Conservation (phyloP, 2,113 vertebrate genomes). For the Cricetomys ansorgei region DNA sequence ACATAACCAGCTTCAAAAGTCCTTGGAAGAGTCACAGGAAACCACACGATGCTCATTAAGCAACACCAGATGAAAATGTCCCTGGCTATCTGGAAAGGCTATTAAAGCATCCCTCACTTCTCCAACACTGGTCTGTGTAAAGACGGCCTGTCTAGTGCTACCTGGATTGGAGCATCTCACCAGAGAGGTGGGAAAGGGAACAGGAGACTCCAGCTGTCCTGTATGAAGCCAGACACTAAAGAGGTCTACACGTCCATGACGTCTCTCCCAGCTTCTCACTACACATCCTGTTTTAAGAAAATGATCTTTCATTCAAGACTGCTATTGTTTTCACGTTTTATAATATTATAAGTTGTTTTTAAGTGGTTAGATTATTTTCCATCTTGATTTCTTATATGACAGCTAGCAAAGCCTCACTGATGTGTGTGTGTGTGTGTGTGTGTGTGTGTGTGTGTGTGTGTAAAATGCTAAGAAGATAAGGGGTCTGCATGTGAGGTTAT, state of each 20-base stretch:
- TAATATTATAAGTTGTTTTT: slow-evolving; percentile 34
- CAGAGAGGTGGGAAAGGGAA: slow-evolving; percentile 15
- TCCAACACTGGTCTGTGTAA: slow-evolving; percentile 26
- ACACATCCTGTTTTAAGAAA: slow-evolving; percentile 27
- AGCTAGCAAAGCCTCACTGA: slow-evolving; percentile 8
- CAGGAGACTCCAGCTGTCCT: slow-evolving; percentile 47
- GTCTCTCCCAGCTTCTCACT: slow-evolving; percentile 23
- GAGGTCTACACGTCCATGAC: background rate
- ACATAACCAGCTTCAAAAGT: slow-evolving; percentile 25
- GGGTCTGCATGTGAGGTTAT: background rate
- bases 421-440: no score
- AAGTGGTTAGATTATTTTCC: slow-evolving; percentile 23
- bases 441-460: no score
- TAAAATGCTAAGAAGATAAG: slow-evolving; percentile 9
- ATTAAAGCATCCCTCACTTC: slow-evolving; percentile 47
- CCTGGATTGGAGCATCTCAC: slow-evolving; percentile 62
- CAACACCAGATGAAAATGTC: slow-evolving; percentile 63
- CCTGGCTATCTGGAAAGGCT: slow-evolving; percentile 49
- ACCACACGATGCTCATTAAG: slow-evolving; percentile 52
- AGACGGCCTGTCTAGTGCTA: slow-evolving; percentile 49
- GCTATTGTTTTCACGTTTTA: slow-evolving; percentile 17
- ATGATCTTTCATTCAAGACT: slow-evolving; percentile 35
- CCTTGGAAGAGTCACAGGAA: slow-evolving; percentile 13
- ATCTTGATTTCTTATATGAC: background rate
- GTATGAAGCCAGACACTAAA: slow-evolving; percentile 29